These are phyloP conservation scores for Calcarius ornatus DNA, from an alignment of 2,113 vertebrate genomes.

Conservation along the genomic window DNA sequence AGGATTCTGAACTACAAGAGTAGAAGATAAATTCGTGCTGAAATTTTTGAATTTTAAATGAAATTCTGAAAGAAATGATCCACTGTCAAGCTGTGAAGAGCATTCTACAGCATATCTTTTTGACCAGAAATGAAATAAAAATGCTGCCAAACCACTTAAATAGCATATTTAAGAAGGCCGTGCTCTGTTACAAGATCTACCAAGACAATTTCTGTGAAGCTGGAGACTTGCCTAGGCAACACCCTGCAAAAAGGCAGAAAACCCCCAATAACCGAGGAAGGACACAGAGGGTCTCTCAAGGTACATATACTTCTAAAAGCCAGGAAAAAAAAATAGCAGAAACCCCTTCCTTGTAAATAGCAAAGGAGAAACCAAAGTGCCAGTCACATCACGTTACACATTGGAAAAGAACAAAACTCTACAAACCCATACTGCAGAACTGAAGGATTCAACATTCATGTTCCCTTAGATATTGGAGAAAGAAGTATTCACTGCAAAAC, in stretches of 20 bases:
- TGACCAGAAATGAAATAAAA: neutral
- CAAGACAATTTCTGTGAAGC: neutral
- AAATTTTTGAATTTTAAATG: neutral
- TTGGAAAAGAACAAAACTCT: neutral
- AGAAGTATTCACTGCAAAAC: neutral
- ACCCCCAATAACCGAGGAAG: rapidly evolving
- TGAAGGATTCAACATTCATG: neutral
- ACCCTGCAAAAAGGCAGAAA: neutral
- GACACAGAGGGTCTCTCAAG: neutral
- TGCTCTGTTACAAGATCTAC: neutral
- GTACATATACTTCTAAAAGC: neutral
- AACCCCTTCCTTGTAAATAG: rapidly evolving
- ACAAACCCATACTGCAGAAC: rapidly evolving
- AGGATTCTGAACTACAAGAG: neutral
- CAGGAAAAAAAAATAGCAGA: neutral
- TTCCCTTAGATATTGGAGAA: neutral
- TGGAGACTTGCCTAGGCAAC: neutral
- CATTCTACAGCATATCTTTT: neutral
- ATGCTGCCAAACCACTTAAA: neutral
- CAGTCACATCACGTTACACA: neutral
- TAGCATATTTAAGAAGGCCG: neutral
- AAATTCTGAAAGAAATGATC: neutral
- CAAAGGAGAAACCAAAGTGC: neutral
- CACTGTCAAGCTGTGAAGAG: neutral
- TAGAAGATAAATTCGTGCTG: neutral